These are phyloP conservation scores for Thamnophis sirtalis DNA, from an alignment of 2,113 vertebrate species.

Conservation along the genomic window DNA sequence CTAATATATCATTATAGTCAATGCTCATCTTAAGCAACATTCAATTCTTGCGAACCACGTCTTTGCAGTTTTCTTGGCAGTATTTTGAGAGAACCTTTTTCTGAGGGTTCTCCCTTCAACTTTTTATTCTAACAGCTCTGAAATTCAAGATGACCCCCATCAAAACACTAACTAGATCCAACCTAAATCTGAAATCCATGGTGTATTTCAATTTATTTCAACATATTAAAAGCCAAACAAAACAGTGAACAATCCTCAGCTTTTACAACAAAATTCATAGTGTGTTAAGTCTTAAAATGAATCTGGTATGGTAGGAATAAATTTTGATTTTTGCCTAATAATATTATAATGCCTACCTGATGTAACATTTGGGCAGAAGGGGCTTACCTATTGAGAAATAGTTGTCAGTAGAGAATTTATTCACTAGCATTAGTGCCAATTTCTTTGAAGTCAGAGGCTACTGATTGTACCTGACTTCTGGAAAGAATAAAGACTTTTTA, in stretches of 20 bases:
- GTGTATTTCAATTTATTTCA: background rate
- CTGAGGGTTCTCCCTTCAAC: background rate
- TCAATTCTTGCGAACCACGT: background rate
- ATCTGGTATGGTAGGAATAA: background rate
- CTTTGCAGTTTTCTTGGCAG: background rate
- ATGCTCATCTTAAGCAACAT: background rate
- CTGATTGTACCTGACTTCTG: conserved; percentile 83
- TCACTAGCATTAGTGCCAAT: conserved; percentile 74
- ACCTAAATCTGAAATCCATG: background rate
- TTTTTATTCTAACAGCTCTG: background rate
- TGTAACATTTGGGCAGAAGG: conserved; percentile 45
- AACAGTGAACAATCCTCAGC: background rate
- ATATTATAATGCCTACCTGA: conserved; percentile 44
- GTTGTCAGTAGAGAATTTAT: conserved; percentile 70
- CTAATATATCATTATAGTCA: background rate
- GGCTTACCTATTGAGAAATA: conserved; percentile 50
- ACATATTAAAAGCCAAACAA: background rate
- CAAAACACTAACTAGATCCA: background rate
- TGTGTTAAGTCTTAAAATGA: background rate
- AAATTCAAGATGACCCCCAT: background rate
- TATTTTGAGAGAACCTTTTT: background rate
- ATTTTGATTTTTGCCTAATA: conserved; percentile 25
- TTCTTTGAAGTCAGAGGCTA: conserved; percentile 83
- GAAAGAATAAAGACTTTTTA: conserved; percentile 75
- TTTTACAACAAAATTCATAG: background rate